These are phyloP conservation scores for Cheilosia soror DNA, from an alignment of 2,888 invertebrate species.

Conservation along the genomic window DNA sequence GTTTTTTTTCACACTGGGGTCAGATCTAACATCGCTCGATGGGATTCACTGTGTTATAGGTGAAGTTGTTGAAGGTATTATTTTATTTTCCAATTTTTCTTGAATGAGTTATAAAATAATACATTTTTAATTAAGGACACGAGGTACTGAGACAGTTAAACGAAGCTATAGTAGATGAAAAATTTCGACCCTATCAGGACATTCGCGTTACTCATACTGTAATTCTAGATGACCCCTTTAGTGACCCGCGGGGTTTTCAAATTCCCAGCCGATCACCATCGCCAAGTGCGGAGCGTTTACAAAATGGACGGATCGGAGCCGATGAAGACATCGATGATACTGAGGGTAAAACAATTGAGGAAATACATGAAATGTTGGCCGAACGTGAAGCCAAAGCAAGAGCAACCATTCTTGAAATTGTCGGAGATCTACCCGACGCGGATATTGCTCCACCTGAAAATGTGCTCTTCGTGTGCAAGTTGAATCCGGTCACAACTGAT, in stretches of 20 bases:
- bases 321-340: conserved; percentile 97
- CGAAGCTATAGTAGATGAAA: conserved; percentile 95
- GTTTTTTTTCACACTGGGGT: conserved; percentile 96
- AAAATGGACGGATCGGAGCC: conserved; percentile 94
- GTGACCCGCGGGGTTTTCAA: conserved; percentile 91
- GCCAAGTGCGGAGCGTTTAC: conserved; percentile 91
- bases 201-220: conserved; percentile 98
- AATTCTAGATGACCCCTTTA: conserved; percentile 97
- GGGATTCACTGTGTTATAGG: conserved; percentile 97
- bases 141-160: conserved; percentile 95
- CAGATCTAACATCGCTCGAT: conserved; percentile 95
- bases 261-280: conserved; percentile 95
- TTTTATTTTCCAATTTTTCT: neutral
- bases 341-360: conserved; percentile 92
- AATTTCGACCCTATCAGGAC: conserved; percentile 96
- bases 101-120: neutral
- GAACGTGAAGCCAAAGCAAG: conserved; percentile 97
- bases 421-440: conserved; percentile 98
- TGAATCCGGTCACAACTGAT: conserved; percentile 98
- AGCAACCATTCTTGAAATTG: conserved; percentile 98
- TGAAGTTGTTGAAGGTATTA: conserved; percentile 92
- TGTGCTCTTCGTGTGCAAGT: conserved; percentile 99
- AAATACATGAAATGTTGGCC: conserved; percentile 94
- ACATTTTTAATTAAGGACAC: conserved; percentile 76
- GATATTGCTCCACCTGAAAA: conserved; percentile 99